A percentile compares a stretch with the other conserved stretches of the same genome.
Evolutionary conservation across 2,113 vertebrate genomes (phyloP).

Genomic region (Saccopteryx bilineata): DNA sequence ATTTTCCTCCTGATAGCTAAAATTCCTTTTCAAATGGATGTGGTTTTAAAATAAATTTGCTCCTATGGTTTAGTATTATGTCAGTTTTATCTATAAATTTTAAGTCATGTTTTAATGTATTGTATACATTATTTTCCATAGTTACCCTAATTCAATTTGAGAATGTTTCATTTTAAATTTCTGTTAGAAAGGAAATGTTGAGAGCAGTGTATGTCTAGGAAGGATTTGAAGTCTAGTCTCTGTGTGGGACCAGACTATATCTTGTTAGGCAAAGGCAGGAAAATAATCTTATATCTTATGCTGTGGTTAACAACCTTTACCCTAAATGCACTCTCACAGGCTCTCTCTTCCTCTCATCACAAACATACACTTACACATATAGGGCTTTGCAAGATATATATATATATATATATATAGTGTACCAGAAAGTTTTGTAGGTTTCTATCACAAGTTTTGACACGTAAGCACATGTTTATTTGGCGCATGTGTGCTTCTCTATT

Average conservation of each 20-base stretch:
- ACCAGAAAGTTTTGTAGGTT: too few species aligned
- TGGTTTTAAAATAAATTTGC: slow-evolving; percentile 43
- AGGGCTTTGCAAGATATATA: not conserved
- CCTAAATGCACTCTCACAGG: not conserved
- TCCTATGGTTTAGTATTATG: not conserved
- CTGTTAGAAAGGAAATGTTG: not conserved
- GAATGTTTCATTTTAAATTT: not conserved
- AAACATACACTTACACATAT: not conserved
- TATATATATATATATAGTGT: too few species aligned
- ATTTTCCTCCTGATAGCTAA: slow-evolving; percentile 4
- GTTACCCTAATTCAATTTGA: not conserved
- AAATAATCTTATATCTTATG: not conserved
- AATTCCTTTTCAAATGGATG: not conserved
- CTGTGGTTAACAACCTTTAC: not conserved
- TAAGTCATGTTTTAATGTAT: not conserved
- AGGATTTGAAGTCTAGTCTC: not conserved
- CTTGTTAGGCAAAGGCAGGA: not conserved
- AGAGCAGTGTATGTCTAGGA: not conserved
- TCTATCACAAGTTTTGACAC: too few species aligned
- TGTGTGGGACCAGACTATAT: not conserved
- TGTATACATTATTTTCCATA: slow-evolving; percentile 25
- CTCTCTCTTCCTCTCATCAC: not conserved
- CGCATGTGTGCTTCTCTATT: too few species aligned
- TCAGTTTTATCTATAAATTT: slow-evolving; percentile 16
- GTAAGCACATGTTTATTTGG: too few species aligned